Evolutionary conservation across 2,797 vertebrate genomes (phyloP).

Genomic region (Rhinogobio ventralis): DNA sequence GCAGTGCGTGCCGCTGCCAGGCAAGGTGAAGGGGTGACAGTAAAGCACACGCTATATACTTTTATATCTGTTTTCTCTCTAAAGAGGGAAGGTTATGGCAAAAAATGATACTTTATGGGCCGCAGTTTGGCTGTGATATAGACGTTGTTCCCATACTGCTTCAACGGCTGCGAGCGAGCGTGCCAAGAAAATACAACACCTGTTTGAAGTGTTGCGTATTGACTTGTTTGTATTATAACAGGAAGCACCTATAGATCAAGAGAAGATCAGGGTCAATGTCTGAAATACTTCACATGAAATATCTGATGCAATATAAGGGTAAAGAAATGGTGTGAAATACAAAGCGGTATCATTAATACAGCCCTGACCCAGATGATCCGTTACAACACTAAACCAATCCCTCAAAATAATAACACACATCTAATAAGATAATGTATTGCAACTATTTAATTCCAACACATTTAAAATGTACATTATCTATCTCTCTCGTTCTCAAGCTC

Average conservation of each 20-base stretch:
- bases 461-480: slow-evolving; percentile 59
- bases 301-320: slow-evolving; percentile 12
- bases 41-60: slow-evolving; percentile 98
- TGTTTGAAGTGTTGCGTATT: slow-evolving; percentile 25
- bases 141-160: slow-evolving; percentile 70
- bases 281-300: slow-evolving; percentile 34
- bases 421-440: slow-evolving; percentile 46
- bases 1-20: slow-evolving; percentile 86
- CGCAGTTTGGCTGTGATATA: slow-evolving; percentile 83
- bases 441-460: slow-evolving; percentile 42
- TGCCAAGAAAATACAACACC: slow-evolving; percentile 36
- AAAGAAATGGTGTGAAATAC: slow-evolving; percentile 49
- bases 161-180: slow-evolving; percentile 73
- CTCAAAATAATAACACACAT: slow-evolving; percentile 36
- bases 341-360: slow-evolving; percentile 34
- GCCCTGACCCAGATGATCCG: slow-evolving; percentile 22
- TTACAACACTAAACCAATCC: slow-evolving; percentile 37
- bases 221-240: slow-evolving; percentile 41
- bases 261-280: slow-evolving; percentile 15
- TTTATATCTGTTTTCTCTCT: slow-evolving; percentile 99
- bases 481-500: slow-evolving; percentile 72
- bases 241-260: slow-evolving; percentile 48
- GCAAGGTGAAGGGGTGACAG: slow-evolving; percentile 86
- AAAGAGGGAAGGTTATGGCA: slow-evolving; percentile 94
- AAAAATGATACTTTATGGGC: slow-evolving; percentile 87